Base-by-base conservation (phyloP, 2,113 vertebrate genomes). In the Otolemur garnettii region DNA sequence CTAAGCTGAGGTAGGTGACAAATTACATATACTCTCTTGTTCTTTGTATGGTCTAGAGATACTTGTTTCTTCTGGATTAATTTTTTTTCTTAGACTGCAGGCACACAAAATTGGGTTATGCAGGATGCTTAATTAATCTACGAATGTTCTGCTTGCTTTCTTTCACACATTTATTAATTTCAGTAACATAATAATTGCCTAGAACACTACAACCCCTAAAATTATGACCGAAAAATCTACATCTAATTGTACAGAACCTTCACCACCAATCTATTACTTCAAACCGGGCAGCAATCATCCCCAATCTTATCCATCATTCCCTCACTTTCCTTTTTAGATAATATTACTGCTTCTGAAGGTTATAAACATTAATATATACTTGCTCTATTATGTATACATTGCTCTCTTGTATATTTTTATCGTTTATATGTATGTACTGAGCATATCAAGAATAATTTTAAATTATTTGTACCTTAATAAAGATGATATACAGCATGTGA, bases 11-110 rank as follows among this genome's bases (percentile, higher is more conserved):
- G 19, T 79, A 75, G 9, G 7, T 38, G 89, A 86, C 7, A 92
- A 93, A 90, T 50, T 68, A 57, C 19, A 87, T 5, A 53, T 84
- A 62, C 55, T 81, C 4, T 89, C 62, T 77, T 77, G 0, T 42
- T 64, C 4, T 57, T 64, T 72, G n/a, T 74, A 28, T 53, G n/a
- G 7, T 71, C 60, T 59, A 62, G 14, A 72, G 57, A 19, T 53
- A 59, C 5, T 64, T 66, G 26, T 72, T 90, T 97, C 35, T 79
- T 87, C 50, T 89, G 24, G 22, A 45, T 91, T 94, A 68, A 38
- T 66, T 71, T 59, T 94, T 78, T 81, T 93, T 12, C 78, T 83
- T 84, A 74, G 60, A n/a, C 57, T 24, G 0, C 12, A 95, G 59
- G 22, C 60, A 57, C 4, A 22, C 18, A 68, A 57, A 68, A 82